A percentile compares a stretch with the other conserved stretches of the same genome.
phyloP scores from a whole-genome alignment of 2,113 vertebrate genomes.

The Ifrita kowaldi region DNA sequence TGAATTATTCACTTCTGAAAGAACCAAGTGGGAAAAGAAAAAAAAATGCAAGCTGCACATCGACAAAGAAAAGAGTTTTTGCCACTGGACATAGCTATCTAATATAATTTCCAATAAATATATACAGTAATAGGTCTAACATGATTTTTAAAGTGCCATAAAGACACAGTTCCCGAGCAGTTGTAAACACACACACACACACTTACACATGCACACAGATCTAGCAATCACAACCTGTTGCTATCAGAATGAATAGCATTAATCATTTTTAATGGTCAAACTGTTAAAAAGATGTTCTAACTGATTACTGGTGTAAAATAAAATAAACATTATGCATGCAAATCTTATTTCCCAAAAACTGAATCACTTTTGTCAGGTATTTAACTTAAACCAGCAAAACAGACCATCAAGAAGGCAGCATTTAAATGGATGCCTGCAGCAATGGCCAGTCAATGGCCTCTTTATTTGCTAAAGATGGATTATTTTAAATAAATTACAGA shows the following conservation, averaged over 20 bases:
- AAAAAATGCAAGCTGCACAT: neutral
- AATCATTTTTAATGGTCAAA: conserved; percentile 76
- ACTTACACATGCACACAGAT: neutral
- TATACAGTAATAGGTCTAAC: conserved; percentile 51
- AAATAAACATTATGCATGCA: conserved; percentile 68
- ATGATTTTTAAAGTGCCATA: conserved; percentile 49
- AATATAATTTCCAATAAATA: conserved; percentile 65
- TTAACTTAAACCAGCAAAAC: conserved; percentile 83
- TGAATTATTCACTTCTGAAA: conserved; percentile 28
- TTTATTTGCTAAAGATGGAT: conserved; percentile 99
- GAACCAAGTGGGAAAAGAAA: neutral
- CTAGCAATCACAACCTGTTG: conserved; percentile 44
- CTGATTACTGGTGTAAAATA: conserved; percentile 69
- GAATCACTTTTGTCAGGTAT: conserved; percentile 80
- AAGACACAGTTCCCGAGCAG: conserved; percentile 32
- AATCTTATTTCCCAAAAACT: conserved; percentile 69
- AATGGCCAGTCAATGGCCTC: conserved; percentile 90
- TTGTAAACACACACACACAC: neutral
- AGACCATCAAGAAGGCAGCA: conserved; percentile 81
- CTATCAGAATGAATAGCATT: conserved; percentile 67
- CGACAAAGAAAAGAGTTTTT: conserved; percentile 61
- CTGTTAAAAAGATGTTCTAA: conserved; percentile 43
- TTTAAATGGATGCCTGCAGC: conserved; percentile 90
- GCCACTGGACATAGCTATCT: neutral
- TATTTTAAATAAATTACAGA: conserved; percentile 99